Percentiles rank a stretch among this genome's conserved stretches.
Conservation (phyloP, 2,113 vertebrate genomes). For the Narcine bancroftii region DNA sequence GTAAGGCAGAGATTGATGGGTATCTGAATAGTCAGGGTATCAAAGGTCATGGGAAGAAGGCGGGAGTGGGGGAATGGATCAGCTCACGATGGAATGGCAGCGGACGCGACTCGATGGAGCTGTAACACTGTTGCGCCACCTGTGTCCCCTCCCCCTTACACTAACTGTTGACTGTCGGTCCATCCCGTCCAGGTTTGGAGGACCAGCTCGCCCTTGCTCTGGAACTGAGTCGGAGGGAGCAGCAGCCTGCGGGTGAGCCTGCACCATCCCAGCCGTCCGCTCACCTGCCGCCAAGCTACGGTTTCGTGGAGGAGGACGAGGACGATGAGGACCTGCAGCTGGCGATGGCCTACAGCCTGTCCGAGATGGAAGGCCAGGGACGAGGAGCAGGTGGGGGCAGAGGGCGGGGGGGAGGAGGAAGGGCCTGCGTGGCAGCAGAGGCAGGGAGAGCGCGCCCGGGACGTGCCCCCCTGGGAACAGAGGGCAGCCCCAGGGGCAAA, state of each 20-base stretch:
- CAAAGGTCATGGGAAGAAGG: no score
- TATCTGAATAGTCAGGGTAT: no score
- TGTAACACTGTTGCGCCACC: no score
- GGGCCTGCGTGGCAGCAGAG: background rate
- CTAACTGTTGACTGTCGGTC: background rate
- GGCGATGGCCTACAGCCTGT: slow-evolving; percentile 93
- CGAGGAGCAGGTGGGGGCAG: slow-evolving; percentile 65
- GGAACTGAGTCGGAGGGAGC: slow-evolving; percentile 84
- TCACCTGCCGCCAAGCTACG: slow-evolving; percentile 48
- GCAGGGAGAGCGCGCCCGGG: background rate
- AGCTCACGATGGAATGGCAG: no score
- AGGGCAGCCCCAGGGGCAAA: background rate
- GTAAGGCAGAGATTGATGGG: no score
- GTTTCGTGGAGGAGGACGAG: slow-evolving; percentile 57
- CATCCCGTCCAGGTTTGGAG: slow-evolving; percentile 63
- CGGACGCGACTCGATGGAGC: no score
- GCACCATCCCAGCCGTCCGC: slow-evolving; percentile 29
- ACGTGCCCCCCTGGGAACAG: background rate
- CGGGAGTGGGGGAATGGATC: no score
- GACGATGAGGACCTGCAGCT: slow-evolving; percentile 89
- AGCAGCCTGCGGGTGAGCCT: slow-evolving; percentile 46
- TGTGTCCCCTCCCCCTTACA: no score
- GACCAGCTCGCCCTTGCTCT: slow-evolving; percentile 84
- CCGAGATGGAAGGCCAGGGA: slow-evolving; percentile 81
- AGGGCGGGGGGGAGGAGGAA: slow-evolving; percentile 44